Percentiles rank a stretch among this genome's conserved stretches.
Conservation (phyloP, 1,140 invertebrate species). For the Microplitis mediator region DNA sequence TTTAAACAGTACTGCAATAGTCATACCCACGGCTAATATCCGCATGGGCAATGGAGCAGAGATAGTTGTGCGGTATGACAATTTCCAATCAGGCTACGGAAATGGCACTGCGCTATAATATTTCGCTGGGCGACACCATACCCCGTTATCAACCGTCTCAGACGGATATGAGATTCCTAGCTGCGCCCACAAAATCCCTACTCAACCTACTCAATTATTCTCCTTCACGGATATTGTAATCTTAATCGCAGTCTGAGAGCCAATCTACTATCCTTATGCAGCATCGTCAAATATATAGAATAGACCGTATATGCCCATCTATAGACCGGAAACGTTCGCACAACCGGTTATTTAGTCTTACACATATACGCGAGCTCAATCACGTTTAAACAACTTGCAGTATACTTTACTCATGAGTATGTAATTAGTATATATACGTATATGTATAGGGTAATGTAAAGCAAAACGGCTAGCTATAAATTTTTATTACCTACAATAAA, state of each 20-base stretch:
- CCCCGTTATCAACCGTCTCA: slow-evolving; percentile 48
- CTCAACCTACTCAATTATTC: slow-evolving; percentile 46
- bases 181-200: slow-evolving; percentile 44
- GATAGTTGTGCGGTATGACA: slow-evolving; percentile 37
- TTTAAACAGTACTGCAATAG: slow-evolving; percentile 18
- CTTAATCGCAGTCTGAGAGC: slow-evolving; percentile 29
- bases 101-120: slow-evolving; percentile 38
- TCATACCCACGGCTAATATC: slow-evolving; percentile 36
- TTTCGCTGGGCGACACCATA: slow-evolving; percentile 28
- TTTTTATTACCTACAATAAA: too few relatives aligned
- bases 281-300: neutral
- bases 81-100: slow-evolving; percentile 40
- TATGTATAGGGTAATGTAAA: too few relatives aligned
- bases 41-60: slow-evolving; percentile 37
- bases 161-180: slow-evolving; percentile 54
- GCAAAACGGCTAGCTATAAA: too few relatives aligned
- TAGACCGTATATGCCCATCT: neutral
- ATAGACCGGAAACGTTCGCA: too few relatives aligned
- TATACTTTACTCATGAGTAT: too few relatives aligned
- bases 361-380: too few relatives aligned
- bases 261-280: neutral
- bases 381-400: too few relatives aligned
- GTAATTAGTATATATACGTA: too few relatives aligned
- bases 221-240: slow-evolving; percentile 40
- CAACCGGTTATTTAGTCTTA: too few relatives aligned